Evolutionary conservation across 2,888 invertebrate genomes (phyloP).

Genomic region (Chalcosyrphus nemorum): DNA sequence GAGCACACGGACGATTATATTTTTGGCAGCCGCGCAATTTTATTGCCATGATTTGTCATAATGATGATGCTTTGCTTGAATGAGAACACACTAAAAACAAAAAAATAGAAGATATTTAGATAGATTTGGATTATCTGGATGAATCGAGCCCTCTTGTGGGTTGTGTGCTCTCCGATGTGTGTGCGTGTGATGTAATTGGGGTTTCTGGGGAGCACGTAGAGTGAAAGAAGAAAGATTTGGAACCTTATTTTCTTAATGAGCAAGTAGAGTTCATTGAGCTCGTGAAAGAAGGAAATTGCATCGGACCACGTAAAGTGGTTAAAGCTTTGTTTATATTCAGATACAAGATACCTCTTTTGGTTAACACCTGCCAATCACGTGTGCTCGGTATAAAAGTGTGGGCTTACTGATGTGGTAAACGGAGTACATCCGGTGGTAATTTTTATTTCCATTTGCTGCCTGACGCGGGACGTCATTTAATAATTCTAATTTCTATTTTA

Average conservation of each 20-base stretch:
- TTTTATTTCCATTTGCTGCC: background rate
- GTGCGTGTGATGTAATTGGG: conserved; percentile 57
- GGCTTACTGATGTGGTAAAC: conserved; percentile 35
- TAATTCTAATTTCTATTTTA: background rate
- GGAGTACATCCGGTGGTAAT: conserved; percentile 38
- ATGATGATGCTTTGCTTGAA: conserved; percentile 35
- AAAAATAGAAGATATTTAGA: background rate
- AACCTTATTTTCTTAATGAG: background rate
- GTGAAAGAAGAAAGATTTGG: background rate
- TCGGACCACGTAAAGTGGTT: conserved; percentile 34
- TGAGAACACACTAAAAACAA: conserved; percentile 14
- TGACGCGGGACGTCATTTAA: background rate
- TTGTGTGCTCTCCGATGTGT: no score
- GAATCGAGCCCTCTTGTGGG: conserved; percentile 36
- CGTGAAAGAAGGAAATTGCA: conserved; percentile 35
- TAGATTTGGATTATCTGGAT: conserved; percentile 14
- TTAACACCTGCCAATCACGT: conserved; percentile 30
- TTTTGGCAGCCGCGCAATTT: conserved; percentile 47
- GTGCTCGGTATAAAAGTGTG: conserved; percentile 7
- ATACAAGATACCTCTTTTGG: background rate
- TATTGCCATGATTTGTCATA: conserved; percentile 58
- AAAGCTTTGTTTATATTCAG: background rate
- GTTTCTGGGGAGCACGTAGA: conserved; percentile 55
- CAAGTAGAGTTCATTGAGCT: conserved; percentile 51
- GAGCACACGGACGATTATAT: conserved; percentile 10